Base-by-base conservation (phyloP, 2,888 invertebrate genomes). In the Glyphotaelius pellucidus region DNA sequence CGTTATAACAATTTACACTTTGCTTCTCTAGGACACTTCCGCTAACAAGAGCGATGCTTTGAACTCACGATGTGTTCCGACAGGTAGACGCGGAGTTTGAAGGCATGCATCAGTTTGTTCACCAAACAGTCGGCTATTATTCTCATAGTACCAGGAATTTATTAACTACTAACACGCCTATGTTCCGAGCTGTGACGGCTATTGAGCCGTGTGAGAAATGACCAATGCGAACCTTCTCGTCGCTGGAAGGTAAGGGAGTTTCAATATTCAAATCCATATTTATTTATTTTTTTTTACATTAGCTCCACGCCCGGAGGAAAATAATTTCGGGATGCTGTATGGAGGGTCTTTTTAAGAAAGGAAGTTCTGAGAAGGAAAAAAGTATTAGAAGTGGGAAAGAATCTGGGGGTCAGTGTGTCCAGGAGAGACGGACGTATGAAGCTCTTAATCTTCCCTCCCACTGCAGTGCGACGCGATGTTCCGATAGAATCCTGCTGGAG, bases 131-230 rank as follows among this genome's bases (percentile, higher is more conserved):
- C 67, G 84, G 90, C 86, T 86, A 86, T 91, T 91, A 91, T 91
- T 91, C 81, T 80, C 86, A 31, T 47, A 67, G 42, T 35, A 90
- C 87, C 80, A 12, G 90, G 80, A 90, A 92, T 92, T 92, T 92
- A 92, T 90, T 81, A 86, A 80, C 90, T 67, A 81, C 67, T 85
- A 86, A 85, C 90, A 92, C 92, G 86, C 92, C 92, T 92, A 90
- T 92, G 87, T 90, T 90, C 85, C 35, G 67, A 89, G 42, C 84
- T 88, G 85, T 86, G 90, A 25, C 47, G 52, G 67, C 12, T 89
- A 89, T 79, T 79, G 88, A 80, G 31, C 80, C 47, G 92, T 92
- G 92, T 90, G 90, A 92, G 87, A 90, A 92, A 80, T 89, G 35
- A 89, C 88, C 80, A 79, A 89, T 87, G 31, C 87, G 31, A n/a